Percentiles rank a stretch among this genome's conserved stretches.
Conservation (phyloP, 2,113 vertebrate genomes). For the Clarias magur region DNA sequence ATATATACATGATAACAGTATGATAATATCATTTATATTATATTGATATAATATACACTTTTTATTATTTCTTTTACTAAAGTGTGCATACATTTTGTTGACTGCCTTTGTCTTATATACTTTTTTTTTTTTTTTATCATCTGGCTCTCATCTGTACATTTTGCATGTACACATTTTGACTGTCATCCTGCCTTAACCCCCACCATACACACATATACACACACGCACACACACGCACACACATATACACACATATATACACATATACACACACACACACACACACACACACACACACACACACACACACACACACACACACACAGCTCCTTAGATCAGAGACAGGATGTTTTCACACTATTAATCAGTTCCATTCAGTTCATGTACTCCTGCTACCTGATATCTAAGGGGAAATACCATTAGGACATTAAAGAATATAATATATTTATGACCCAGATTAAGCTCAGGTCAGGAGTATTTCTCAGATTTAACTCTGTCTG, state of each 20-base stretch:
- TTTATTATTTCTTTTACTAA: too few species aligned
- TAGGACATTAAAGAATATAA: constrained; percentile 29
- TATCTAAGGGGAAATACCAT: constrained; percentile 23
- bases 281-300: too few species aligned
- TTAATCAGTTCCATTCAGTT: constrained; percentile 1
- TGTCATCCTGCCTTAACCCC: constrained; percentile 23
- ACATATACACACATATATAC: too few species aligned
- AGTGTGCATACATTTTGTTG: too few species aligned
- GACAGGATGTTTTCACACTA: constrained; percentile 30
- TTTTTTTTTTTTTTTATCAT: background rate
- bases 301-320: too few species aligned
- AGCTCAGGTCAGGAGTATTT: constrained; percentile 3
- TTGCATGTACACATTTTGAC: too few species aligned
- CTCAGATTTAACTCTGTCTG: background rate
- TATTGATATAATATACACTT: too few species aligned
- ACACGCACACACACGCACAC: too few species aligned
- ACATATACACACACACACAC: too few species aligned
- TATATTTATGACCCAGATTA: constrained; percentile 18
- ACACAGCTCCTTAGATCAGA: constrained; percentile 10
- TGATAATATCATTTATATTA: too few species aligned
- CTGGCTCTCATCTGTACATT: constrained; percentile 2
- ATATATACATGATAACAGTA: too few species aligned
- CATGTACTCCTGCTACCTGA: constrained; percentile 29
- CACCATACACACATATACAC: background rate
- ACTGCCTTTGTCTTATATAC: background rate